Evolutionary conservation across 2,797 vertebrate genomes (phyloP).

Genomic region (Sternarchorhynchus goeldii): DNA sequence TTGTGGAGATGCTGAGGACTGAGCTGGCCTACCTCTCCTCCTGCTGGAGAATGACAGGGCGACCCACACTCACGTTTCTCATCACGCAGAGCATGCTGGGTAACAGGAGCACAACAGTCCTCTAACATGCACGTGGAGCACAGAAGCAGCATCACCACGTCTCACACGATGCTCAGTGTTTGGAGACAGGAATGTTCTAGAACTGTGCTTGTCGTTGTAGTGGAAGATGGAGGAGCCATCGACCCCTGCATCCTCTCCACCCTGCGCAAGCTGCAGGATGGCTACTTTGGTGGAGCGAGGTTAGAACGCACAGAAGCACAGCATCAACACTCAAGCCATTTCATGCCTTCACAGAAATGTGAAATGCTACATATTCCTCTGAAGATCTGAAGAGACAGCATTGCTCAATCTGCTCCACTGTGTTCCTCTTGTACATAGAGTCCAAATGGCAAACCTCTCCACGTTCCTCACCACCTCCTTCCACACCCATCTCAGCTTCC

Average conservation of each 20-base stretch:
- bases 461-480: slow-evolving; percentile 94
- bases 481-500: slow-evolving; percentile 90
- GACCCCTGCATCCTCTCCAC: slow-evolving; percentile 91
- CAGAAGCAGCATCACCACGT: not conserved
- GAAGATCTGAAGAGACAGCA: not conserved
- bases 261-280: slow-evolving; percentile 93
- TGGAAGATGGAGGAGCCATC: slow-evolving; percentile 87
- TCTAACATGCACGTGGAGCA: not conserved
- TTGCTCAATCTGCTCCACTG: not conserved
- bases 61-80: slow-evolving; percentile 92
- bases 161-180: not conserved
- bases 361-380: not conserved
- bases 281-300: slow-evolving; percentile 97
- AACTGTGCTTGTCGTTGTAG: slow-evolving; percentile 63
- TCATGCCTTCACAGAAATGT: not conserved
- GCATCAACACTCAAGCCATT: not conserved
- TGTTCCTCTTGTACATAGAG: slow-evolving; percentile 70
- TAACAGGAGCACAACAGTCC: not conserved
- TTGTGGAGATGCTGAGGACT: slow-evolving; percentile 95
- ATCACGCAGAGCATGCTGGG: slow-evolving; percentile 85
- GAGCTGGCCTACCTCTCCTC: slow-evolving; percentile 94
- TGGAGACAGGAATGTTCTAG: not conserved
- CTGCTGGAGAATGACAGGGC: slow-evolving; percentile 97
- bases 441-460: slow-evolving; percentile 88
- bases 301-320: slow-evolving; percentile 56